These are phyloP conservation scores for Heliocidaris erythrogramma DNA, from an alignment of 35 echinoderm and acorn worm genomes.

Conservation along the genomic window DNA sequence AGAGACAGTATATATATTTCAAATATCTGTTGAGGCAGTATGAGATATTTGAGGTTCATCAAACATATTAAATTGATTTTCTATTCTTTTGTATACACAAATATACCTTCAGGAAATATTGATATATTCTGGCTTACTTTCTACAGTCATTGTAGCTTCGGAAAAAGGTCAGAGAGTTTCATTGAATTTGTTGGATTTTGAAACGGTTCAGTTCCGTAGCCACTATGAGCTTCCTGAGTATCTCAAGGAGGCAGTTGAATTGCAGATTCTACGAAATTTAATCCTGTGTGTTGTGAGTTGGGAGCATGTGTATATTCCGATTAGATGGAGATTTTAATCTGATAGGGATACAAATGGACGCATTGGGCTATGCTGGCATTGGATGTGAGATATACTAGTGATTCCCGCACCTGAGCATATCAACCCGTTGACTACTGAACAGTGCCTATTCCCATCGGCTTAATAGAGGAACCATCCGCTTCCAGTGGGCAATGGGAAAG, in stretches of 20 bases:
- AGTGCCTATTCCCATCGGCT: too few relatives aligned
- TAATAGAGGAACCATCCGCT: too few relatives aligned
- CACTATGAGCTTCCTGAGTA: neutral
- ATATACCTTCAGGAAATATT: neutral
- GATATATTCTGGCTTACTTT: neutral
- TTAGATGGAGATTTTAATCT: neutral
- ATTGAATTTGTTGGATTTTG: neutral
- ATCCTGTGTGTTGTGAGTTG: neutral
- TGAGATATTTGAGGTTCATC: too few relatives aligned
- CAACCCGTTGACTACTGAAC: neutral
- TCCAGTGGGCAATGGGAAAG: too few relatives aligned
- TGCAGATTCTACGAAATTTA: neutral
- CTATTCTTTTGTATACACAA: neutral
- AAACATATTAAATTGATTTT: too few relatives aligned
- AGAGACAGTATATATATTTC: too few relatives aligned
- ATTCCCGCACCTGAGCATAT: neutral
- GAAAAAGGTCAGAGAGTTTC: neutral
- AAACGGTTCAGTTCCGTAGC: neutral
- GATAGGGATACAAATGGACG: neutral
- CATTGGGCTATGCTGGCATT: too few relatives aligned
- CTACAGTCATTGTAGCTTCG: neutral
- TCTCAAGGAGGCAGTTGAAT: neutral
- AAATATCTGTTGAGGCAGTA: too few relatives aligned
- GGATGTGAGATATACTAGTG: too few relatives aligned
- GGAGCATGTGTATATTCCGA: neutral